Base-by-base conservation (phyloP, 2,113 vertebrate genomes). In the Ifrita kowaldi region DNA sequence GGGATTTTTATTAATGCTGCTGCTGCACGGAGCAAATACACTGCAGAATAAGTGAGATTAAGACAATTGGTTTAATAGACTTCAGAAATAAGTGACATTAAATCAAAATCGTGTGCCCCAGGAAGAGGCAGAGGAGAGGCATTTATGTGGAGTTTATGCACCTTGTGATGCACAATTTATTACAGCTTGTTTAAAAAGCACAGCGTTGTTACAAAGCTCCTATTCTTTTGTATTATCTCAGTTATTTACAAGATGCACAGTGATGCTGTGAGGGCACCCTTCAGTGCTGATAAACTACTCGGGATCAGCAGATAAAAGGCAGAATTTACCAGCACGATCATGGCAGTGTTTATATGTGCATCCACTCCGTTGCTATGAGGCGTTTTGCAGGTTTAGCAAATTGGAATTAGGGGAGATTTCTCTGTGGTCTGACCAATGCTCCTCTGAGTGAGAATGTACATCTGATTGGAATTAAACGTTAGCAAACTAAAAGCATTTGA, bases 1-100 rank as follows among this genome's bases (percentile, higher is more conserved):
- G 77, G 95, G 96, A 91, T 97, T 96, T 95, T 96, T 95, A 93
- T 96, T 92, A 90, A 94, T 79, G 71, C 95, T 41, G 68, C 79
- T 76, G 81, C 91, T 82, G 6, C 86, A 19, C 57, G 33, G 60
- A 81, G 95, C 73, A 84, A 97, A 95, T 17, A 23, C 56, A 1
- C 80, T 11, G 56, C 87, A 62, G 88, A 92, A 70, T 64, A 87
- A 94, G 88, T 4, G 90, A 94, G 96, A 95, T 97, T 94, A 95
- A 69, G 90, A 90, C 80, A 89, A 91, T 87, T 92, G 92, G 18
- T 87, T 89, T 94, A 95, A 95, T 89, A 90, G 95, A 68, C 86
- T 84, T 84, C 52, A 50, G 86, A 26, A 94, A 57, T 76, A 90
- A 93, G 70, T 71, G 74, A 84, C 41, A 39, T 87, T 56, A 89